Evolutionary conservation across 2,113 vertebrate species (phyloP).

Genomic region (Phrynosoma platyrhinos): DNA sequence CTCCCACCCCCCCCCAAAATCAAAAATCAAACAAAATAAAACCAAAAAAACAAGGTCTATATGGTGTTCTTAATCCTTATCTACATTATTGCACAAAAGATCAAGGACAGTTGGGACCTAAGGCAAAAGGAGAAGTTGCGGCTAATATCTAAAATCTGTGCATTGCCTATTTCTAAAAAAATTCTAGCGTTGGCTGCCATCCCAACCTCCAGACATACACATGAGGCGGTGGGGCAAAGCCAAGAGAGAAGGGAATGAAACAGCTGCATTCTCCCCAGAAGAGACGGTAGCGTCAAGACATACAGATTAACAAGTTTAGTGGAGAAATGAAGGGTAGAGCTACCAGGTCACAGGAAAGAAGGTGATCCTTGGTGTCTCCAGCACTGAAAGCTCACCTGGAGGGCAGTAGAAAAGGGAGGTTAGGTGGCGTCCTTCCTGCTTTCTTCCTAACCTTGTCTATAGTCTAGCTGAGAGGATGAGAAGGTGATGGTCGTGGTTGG

Average conservation of each 20-base stretch:
- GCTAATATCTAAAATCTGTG: conserved; percentile 71
- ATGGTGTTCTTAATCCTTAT: conserved; percentile 63
- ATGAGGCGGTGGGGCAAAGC: not conserved
- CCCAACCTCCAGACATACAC: not conserved
- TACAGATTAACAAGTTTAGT: not conserved
- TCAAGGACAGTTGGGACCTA: conserved; percentile 78
- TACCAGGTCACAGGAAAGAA: not conserved
- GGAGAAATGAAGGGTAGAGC: not conserved
- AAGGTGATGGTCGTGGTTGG: no score
- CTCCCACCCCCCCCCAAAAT: conserved; percentile 53
- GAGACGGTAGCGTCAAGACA: not conserved
- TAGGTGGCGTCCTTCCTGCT: not conserved
- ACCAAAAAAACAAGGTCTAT: conserved; percentile 50
- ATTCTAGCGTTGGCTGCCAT: conserved; percentile 22
- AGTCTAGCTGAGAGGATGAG: not conserved
- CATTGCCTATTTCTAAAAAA: conserved; percentile 71
- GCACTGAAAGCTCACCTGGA: not conserved
- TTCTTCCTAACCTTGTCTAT: not conserved
- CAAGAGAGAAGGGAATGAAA: not conserved
- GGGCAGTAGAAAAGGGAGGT: conserved; percentile 6
- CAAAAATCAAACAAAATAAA: conserved; percentile 3
- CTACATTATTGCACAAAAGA: conserved; percentile 83
- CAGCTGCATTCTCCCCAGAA: not conserved
- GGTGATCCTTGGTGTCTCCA: not conserved
- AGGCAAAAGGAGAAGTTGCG: conserved; percentile 78